Evolutionary conservation across 2,888 invertebrate species (phyloP), one percentile per base, ranked within the genome.

Genomic region (Vesta saturnalis): DNA sequence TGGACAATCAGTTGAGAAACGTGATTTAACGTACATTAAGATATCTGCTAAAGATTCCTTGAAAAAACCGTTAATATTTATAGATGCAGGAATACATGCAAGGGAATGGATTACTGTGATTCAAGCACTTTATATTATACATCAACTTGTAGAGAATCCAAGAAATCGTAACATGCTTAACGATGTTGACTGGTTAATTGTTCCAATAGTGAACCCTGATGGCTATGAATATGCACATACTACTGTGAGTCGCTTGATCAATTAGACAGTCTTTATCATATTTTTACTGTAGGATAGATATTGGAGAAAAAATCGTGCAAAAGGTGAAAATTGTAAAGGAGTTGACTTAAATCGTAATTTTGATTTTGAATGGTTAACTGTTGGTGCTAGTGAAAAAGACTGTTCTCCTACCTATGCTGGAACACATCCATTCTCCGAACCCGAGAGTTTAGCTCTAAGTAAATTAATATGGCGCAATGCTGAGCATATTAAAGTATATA

Each of bases 341-440:
- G 89, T 89, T 0, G 94, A 94, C 77, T 89, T 89, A 0, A 94
- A 94, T 81, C 85, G 93, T 1, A 94, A 94, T 83, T 94, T 89
- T 76, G 91, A 87, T 61, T 88, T 88, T 76, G 83, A 86, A 67
- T 94, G 93, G 92, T 89, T 87, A 83, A 81, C 80, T 4, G 76
- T 80, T 1, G 47, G 47, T 18, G 15, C 47, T 15, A 78, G 78
- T 65, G 43, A 54, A 3, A 62, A 76, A 55, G 77, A 78, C 4
- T 87, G 87, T 73, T 76, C 78, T 21, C 84, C 84, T 22, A 82
- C 79, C n/a, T 87, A 82, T 75, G 80, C 82, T 15, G 87, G 87
- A 5, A 70, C 79, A 0, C 30, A 64, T 12, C 79, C 85, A 1
- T 85, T 85, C 72, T 86, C 86, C 0, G 87, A 87, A 73, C 77